phyloP scores from a whole-genome alignment of 2,113 vertebrate genomes.

The Aspiorhynchus laticeps region DNA sequence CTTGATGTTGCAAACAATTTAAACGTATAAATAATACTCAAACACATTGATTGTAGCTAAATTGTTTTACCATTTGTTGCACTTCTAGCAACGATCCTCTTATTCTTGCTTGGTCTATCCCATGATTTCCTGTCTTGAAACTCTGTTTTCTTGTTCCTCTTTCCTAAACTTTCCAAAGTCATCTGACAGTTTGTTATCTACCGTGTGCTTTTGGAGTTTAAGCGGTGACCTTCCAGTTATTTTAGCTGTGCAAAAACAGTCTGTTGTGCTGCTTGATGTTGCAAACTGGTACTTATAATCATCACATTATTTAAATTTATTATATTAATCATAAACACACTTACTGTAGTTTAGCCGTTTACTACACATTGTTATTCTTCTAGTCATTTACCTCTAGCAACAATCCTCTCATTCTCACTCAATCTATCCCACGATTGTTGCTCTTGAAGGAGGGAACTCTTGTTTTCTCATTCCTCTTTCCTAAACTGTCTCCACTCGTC shows the following conservation, averaged over 20 bases:
- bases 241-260: neutral
- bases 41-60: neutral
- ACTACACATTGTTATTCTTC: neutral
- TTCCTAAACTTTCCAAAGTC: too few species aligned
- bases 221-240: neutral
- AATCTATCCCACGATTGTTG: too few species aligned
- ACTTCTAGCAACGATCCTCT: conserved; percentile 29
- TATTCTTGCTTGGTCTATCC: conserved; percentile 65
- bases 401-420: neutral
- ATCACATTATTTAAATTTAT: neutral
- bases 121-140: conserved; percentile 56
- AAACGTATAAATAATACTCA: neutral
- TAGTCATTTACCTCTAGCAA: neutral
- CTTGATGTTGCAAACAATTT: conserved; percentile 25
- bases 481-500: conserved; percentile 60
- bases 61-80: neutral
- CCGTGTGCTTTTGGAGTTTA: too few species aligned
- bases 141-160: too few species aligned
- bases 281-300: neutral
- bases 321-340: neutral
- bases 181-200: too few species aligned
- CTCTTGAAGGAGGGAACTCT: conserved; percentile 48
- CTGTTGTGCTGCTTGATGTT: neutral
- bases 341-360: neutral
- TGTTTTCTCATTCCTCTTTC: conserved; percentile 37